Evolutionary conservation across 2,888 invertebrate genomes (phyloP), one percentile per base, ranked within the genome.

Genomic region (Nomada hirtipes): DNA sequence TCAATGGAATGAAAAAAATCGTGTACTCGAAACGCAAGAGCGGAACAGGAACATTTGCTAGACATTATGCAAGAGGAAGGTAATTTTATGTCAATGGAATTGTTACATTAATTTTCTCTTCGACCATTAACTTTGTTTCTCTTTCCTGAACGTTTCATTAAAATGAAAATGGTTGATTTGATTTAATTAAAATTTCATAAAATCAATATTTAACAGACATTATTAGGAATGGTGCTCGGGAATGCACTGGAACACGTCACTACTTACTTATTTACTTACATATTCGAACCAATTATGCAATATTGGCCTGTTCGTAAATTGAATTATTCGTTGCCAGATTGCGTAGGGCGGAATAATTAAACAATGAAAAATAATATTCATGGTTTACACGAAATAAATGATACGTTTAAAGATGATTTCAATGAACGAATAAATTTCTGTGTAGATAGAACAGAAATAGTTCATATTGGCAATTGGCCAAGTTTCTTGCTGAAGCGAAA

Each of bases 221-320:
- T 53, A 53, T 53, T 53, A 53, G 20, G 53, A 53, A 20, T 20
- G 2, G 36, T 36, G 36, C 36, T 36, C 36, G 36, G 36, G 36
- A 36, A 36, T 36, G 36, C 36, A 7, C 36, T 36, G 36, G 7
- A 36, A 36, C 36, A 36, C 36, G 36, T 36, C 36, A 36, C 7
- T 7, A 29, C 29, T 29, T 36, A 36, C 36, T 36, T 36, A 36
- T 36, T 36, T 36, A 36, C 36, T 36, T 36, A 36, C 36, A 36
- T 36, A 36, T 36, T 36, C 87, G 77, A 55, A 84, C 84, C 84
- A 90, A 90, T 90, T 91, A 26, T 26, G 26, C 2, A 89, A 84
- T 59, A 75, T 79, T 88, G 87, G 89, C 87, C 88, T 86, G 79
- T 82, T 64, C 68, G 20, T 65, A 75, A 60, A 79, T 72, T 36